Evolutionary conservation across 2,888 invertebrate genomes (phyloP).

Genomic region (Rhingia campestris): DNA sequence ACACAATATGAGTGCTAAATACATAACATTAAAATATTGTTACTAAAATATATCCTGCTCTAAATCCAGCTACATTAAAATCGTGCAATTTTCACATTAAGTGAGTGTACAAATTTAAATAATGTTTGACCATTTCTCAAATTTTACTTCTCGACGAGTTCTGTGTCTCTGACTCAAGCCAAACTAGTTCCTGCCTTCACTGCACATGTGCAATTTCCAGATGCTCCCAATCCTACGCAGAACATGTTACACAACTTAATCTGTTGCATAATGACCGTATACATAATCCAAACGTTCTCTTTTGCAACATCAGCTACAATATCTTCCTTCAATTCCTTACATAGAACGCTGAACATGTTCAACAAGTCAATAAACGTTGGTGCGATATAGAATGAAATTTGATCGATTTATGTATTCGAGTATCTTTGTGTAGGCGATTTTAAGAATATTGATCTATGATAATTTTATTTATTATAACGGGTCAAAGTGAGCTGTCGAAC

Average conservation of each 20-base stretch:
- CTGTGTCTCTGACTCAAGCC: background rate
- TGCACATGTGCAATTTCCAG: background rate
- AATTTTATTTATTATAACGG: no score
- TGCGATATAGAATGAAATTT: background rate
- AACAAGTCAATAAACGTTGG: background rate
- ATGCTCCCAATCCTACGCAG: conserved; percentile 11
- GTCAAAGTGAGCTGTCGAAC: no score
- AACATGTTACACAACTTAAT: conserved; percentile 49
- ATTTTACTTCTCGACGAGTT: background rate
- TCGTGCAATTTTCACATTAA: no score
- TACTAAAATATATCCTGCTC: no score
- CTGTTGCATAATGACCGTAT: conserved; percentile 34
- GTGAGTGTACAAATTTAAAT: background rate
- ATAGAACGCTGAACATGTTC: conserved; percentile 10
- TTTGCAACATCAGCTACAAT: conserved; percentile 22
- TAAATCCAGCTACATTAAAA: no score
- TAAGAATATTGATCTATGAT: background rate
- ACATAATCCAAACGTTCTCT: conserved; percentile 9
- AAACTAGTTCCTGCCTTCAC: conserved; percentile 38
- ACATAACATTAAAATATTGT: no score
- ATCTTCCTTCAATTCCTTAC: conserved; percentile 27
- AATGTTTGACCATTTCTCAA: background rate
- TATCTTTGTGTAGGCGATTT: background rate
- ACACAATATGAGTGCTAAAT: no score
- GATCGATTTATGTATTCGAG: background rate